These are phyloP conservation scores for Acleris sparsana DNA, from an alignment of 2,888 invertebrate genomes.

Conservation along the genomic window DNA sequence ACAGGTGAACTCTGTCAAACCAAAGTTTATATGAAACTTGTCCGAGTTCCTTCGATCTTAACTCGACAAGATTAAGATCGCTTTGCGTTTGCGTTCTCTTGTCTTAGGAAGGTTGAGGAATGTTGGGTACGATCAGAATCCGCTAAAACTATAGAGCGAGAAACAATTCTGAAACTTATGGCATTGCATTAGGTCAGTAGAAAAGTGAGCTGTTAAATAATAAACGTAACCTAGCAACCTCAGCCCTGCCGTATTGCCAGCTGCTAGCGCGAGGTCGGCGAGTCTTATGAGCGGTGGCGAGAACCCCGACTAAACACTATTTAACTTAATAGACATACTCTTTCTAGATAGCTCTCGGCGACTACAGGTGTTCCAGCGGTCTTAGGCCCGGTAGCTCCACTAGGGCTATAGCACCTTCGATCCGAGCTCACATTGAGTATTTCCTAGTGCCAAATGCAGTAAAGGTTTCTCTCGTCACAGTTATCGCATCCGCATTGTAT, in stretches of 20 bases:
- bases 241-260: neutral
- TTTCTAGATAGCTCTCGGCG: slow-evolving; percentile 41
- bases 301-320: slow-evolving; percentile 27
- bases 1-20: too few species aligned
- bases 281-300: slow-evolving; percentile 35
- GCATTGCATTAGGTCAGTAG: too few species aligned
- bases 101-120: too few species aligned
- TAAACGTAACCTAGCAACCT: too few species aligned
- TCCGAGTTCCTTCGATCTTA: too few species aligned
- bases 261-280: neutral
- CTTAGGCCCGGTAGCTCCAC: slow-evolving; percentile 47
- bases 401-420: slow-evolving; percentile 43
- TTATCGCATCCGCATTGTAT: slow-evolving; percentile 36
- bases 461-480: slow-evolving; percentile 36
- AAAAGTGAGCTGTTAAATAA: too few species aligned
- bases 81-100: too few species aligned
- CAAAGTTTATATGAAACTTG: too few species aligned
- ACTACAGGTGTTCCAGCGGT: slow-evolving; percentile 47
- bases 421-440: slow-evolving; percentile 52
- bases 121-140: too few species aligned
- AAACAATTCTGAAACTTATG: too few species aligned
- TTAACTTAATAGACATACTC: slow-evolving; percentile 39
- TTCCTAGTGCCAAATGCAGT: slow-evolving; percentile 46
- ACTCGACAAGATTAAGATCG: too few species aligned
- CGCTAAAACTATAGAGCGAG: too few species aligned